phyloP scores from a whole-genome alignment of 2,888 invertebrate species.

The Carpatolechia fugitivella region DNA sequence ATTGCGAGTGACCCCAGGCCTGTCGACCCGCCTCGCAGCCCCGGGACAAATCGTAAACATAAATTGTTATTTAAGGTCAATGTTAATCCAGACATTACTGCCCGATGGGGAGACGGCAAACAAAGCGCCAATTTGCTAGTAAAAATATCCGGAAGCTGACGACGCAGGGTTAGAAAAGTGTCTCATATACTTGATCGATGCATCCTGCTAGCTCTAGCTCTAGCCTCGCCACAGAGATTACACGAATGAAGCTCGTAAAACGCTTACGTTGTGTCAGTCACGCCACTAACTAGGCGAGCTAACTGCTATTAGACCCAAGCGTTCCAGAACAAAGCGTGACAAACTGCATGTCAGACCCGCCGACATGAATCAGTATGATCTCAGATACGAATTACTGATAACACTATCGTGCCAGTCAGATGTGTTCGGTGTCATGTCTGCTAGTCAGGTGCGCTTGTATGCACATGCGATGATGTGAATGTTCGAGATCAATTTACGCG shows the following conservation, averaged over 20 bases:
- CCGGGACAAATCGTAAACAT: conserved; percentile 51
- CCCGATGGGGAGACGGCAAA: conserved; percentile 13
- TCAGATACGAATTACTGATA: background rate
- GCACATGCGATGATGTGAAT: background rate
- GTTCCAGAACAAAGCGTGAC: conserved; percentile 1
- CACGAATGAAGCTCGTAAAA: background rate
- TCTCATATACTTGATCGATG: conserved; percentile 5
- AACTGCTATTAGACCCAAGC: background rate
- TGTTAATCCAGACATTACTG: conserved; percentile 38
- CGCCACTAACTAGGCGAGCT: background rate
- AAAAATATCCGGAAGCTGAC: conserved; percentile 13
- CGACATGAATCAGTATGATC: background rate
- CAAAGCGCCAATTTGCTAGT: conserved; percentile 7
- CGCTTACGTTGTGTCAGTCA: background rate
- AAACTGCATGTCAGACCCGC: background rate
- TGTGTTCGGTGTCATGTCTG: too few species aligned
- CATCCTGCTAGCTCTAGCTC: background rate
- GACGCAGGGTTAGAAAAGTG: conserved; percentile 10
- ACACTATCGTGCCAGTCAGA: background rate
- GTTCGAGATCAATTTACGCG: conserved; percentile 1
- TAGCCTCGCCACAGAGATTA: conserved; percentile 4
- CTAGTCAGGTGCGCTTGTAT: background rate
- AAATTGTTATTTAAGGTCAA: conserved; percentile 69
- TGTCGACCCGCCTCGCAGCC: conserved; percentile 32
- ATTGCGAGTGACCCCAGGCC: conserved; percentile 56